Conservation (phyloP, 2,888 invertebrate genomes). For the Xestoiulus laeticollis region DNA sequence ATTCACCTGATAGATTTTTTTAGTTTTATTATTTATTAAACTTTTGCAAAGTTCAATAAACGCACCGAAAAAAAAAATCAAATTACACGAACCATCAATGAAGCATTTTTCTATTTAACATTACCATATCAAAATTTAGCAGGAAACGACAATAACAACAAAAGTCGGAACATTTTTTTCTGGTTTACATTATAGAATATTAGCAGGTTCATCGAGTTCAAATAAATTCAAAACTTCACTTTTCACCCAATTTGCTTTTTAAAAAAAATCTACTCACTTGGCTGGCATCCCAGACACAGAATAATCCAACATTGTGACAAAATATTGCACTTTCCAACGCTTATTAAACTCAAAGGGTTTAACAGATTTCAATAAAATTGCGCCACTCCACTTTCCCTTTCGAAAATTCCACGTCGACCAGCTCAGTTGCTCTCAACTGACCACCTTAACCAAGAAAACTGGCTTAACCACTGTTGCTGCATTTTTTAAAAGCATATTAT, state of each 20-base stretch:
- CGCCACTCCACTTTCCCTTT: conserved; percentile 5
- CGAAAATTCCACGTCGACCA: neutral
- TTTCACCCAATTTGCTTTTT: neutral
- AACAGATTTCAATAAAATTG: neutral
- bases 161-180: neutral
- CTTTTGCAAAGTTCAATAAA: too few species aligned
- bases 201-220: neutral
- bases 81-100: too few species aligned
- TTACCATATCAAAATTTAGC: neutral
- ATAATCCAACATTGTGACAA: conserved; percentile 14
- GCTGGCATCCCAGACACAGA: neutral
- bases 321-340: neutral
- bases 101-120: neutral
- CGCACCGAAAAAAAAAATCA: too few species aligned
- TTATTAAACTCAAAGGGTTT: neutral
- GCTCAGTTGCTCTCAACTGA: neutral
- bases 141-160: neutral
- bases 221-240: neutral
- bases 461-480: neutral
- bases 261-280: neutral
- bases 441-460: conserved; percentile 21
- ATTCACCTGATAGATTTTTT: too few species aligned
- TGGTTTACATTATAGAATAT: neutral
- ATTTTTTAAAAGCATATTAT: neutral
- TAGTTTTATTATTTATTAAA: too few species aligned